phyloP scores from a whole-genome alignment of 1,140 invertebrate species.

The Brachionus asplanchnoidis region DNA sequence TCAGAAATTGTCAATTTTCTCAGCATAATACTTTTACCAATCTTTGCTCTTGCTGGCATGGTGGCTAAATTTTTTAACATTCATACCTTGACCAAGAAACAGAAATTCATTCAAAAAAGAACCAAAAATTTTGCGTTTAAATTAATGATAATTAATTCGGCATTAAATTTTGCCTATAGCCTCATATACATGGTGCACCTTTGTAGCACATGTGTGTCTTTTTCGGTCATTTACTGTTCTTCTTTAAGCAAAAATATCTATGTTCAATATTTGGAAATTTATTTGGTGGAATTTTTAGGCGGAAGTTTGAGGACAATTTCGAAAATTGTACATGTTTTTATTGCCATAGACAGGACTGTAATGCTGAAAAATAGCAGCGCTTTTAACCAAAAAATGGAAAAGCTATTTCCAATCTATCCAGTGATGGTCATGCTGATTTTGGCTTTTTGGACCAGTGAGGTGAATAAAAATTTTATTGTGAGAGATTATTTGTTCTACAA shows the following conservation, averaged over 20 bases:
- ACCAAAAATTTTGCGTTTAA: neutral
- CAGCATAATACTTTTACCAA: neutral
- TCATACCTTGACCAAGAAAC: neutral
- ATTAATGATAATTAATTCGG: neutral
- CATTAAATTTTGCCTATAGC: slow-evolving; percentile 2
- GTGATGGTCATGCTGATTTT: neutral
- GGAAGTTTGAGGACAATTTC: neutral
- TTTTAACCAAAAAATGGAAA: neutral
- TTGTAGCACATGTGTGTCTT: neutral
- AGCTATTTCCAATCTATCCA: neutral
- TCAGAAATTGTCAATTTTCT: neutral
- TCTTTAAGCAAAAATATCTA: neutral
- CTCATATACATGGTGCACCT: neutral
- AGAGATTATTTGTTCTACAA: neutral
- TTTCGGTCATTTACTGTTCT: neutral
- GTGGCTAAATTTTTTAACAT: neutral
- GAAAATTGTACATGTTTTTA: neutral
- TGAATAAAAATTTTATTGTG: neutral
- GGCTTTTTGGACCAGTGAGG: neutral
- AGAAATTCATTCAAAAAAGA: neutral
- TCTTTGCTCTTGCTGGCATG: neutral
- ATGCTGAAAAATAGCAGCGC: neutral
- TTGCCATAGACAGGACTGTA: neutral
- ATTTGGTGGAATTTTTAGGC: neutral
- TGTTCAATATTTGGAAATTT: slow-evolving; percentile 16